phyloP scores from a whole-genome alignment of 1,140 invertebrate genomes.

The Calephelis virginiensis region DNA sequence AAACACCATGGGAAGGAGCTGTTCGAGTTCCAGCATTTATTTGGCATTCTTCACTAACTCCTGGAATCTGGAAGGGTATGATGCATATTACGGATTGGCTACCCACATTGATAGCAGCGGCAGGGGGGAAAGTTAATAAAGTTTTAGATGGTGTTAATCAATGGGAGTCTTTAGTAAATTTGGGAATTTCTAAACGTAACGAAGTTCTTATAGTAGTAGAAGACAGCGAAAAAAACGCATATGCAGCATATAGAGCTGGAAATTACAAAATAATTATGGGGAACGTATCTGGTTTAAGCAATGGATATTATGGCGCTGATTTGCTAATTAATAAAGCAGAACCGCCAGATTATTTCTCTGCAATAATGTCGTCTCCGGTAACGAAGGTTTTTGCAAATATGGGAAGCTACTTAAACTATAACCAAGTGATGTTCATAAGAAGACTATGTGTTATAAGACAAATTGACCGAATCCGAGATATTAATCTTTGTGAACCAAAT shows the following conservation, averaged over 20 bases:
- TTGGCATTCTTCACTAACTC: slow-evolving; percentile 86
- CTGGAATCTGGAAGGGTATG: slow-evolving; percentile 83
- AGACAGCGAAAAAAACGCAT: not conserved
- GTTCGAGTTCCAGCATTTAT: slow-evolving; percentile 88
- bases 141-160: slow-evolving; percentile 84
- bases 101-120: slow-evolving; percentile 84
- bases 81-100: slow-evolving; percentile 94
- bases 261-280: slow-evolving; percentile 34
- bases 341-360: slow-evolving; percentile 51
- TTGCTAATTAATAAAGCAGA: slow-evolving; percentile 45
- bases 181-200: slow-evolving; percentile 41
- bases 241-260: not conserved
- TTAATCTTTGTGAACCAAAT: no score
- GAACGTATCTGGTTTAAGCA: slow-evolving; percentile 58
- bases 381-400: slow-evolving; percentile 31
- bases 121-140: slow-evolving; percentile 41
- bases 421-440: no score
- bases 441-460: no score
- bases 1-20: slow-evolving; percentile 92
- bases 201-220: not conserved
- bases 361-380: slow-evolving; percentile 43
- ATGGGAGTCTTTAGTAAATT: slow-evolving; percentile 82
- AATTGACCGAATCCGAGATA: no score
- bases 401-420: no score
- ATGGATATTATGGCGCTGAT: slow-evolving; percentile 59